Conservation (phyloP, 2,797 vertebrate genomes). For the Ambastaia sidthimunki region DNA sequence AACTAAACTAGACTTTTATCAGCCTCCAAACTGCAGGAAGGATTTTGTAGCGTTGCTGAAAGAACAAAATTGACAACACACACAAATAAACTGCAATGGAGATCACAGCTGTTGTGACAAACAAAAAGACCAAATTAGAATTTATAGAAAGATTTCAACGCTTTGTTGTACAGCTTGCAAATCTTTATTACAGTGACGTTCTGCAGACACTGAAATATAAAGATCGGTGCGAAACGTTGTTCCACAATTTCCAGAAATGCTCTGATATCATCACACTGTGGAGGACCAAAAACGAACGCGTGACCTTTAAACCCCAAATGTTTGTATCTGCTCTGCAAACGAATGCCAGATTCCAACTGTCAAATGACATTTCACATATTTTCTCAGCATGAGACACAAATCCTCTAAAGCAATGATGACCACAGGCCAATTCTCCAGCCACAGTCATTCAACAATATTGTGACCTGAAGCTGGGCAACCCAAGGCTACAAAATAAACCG, state of each 20-base stretch:
- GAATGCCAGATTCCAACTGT: too few relatives aligned
- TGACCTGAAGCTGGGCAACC: slow-evolving; percentile 63
- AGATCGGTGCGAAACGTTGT: neutral
- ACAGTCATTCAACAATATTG: slow-evolving; percentile 71
- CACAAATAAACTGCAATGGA: neutral
- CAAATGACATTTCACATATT: too few relatives aligned
- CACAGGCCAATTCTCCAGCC: slow-evolving; percentile 58
- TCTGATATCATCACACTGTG: neutral
- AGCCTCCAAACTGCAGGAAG: neutral
- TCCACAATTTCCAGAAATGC: neutral
- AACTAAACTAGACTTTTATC: neutral
- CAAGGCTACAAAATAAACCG: slow-evolving; percentile 61
- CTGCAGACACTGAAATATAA: neutral
- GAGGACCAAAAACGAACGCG: neutral
- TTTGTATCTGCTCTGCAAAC: too few relatives aligned
- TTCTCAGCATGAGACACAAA: neutral
- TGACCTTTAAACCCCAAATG: neutral
- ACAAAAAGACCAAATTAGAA: neutral
- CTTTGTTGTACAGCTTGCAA: neutral
- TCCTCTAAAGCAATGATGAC: neutral
- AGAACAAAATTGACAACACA: neutral
- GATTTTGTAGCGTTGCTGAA: neutral
- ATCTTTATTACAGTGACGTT: neutral
- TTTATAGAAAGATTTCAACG: neutral
- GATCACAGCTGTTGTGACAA: neutral